A percentile compares a stretch with the other conserved stretches of the same genome.
Conservation (phyloP, 2,113 vertebrate genomes). For the Sisor rabdophorus region DNA sequence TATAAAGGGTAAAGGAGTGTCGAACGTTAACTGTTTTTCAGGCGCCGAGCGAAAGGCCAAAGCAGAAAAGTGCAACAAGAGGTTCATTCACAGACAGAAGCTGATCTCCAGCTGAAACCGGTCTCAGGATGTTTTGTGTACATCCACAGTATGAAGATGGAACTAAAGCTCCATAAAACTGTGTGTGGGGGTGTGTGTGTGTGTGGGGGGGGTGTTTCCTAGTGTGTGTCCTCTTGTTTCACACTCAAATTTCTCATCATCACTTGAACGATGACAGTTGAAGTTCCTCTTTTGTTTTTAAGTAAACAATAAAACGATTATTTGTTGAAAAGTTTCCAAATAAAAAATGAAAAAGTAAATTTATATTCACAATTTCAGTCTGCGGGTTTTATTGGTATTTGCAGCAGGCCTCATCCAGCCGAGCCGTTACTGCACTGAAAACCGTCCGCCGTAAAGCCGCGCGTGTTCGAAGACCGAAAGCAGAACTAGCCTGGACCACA, state of each 20-base stretch:
- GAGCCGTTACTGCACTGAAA: too few relatives aligned
- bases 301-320: too few relatives aligned
- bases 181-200: too few relatives aligned
- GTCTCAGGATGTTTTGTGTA: neutral
- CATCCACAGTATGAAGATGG: neutral
- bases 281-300: too few relatives aligned
- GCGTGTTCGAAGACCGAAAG: neutral
- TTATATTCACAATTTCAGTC: slow-evolving; percentile 4
- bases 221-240: too few relatives aligned
- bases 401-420: neutral
- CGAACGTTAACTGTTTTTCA: slow-evolving; percentile 59
- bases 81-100: slow-evolving; percentile 72
- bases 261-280: too few relatives aligned
- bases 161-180: neutral
- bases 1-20: too few relatives aligned
- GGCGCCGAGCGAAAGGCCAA: slow-evolving; percentile 72
- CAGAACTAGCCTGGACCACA: neutral
- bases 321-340: too few relatives aligned
- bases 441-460: neutral
- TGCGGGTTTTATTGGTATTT: slow-evolving; percentile 9
- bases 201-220: too few relatives aligned
- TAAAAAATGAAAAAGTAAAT: too few relatives aligned
- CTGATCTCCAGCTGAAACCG: slow-evolving; percentile 44
- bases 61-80: slow-evolving; percentile 74
- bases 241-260: too few relatives aligned